Conservation (phyloP, 2,888 invertebrate species). For the Pteria penguin region DNA sequence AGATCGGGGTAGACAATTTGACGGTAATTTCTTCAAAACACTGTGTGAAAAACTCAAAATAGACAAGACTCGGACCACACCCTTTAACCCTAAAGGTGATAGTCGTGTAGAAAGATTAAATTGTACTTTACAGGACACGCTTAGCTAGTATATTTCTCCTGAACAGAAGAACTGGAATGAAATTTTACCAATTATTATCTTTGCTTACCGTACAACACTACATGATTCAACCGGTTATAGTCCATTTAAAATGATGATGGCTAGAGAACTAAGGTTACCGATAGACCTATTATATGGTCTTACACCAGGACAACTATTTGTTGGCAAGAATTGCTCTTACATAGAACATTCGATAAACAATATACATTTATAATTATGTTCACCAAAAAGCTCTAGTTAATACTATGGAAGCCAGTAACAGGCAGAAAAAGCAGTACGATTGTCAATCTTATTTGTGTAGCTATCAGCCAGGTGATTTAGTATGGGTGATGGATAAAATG, state of each 20-base stretch:
- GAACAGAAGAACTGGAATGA: conserved; percentile 9
- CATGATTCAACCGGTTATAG: not conserved
- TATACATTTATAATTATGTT: too few relatives aligned
- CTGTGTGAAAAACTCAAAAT: not conserved
- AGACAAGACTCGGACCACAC: not conserved
- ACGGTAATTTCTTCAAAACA: not conserved
- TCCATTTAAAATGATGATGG: not conserved
- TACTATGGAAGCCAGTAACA: too few relatives aligned
- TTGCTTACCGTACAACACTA: not conserved
- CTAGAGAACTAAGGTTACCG: not conserved
- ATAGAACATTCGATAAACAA: too few relatives aligned
- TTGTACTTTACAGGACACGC: not conserved
- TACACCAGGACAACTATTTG: too few relatives aligned
- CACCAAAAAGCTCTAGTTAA: too few relatives aligned
- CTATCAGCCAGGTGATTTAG: too few relatives aligned
- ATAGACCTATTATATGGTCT: not conserved
- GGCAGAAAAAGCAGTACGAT: too few relatives aligned
- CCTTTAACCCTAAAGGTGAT: conserved; percentile 1
- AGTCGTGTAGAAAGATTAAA: conserved; percentile 1
- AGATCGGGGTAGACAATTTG: not conserved
- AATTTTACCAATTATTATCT: not conserved
- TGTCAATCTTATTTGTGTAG: too few relatives aligned
- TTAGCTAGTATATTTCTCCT: not conserved
- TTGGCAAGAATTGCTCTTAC: too few relatives aligned
- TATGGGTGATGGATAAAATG: too few relatives aligned